These are phyloP conservation scores for Cataglyphis albicans DNA, from an alignment of 2,888 invertebrate genomes.

Conservation along the genomic window DNA sequence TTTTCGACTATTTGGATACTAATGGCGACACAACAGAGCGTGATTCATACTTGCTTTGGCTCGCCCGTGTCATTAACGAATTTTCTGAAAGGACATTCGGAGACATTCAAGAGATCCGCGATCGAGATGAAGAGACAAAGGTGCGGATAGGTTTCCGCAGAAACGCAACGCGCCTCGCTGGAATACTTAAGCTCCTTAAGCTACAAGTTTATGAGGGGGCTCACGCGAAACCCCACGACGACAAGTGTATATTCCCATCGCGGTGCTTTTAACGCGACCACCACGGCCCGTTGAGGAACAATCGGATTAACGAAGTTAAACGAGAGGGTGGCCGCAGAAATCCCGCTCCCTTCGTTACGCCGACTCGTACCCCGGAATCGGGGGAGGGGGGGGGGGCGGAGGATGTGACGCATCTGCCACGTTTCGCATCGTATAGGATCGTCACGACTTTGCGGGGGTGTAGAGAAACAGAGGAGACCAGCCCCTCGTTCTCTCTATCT, in stretches of 20 bases:
- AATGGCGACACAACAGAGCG: neutral
- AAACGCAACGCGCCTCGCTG: neutral
- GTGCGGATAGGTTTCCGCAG: neutral
- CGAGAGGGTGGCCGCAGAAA: constrained; percentile 65
- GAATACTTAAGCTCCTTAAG: constrained; percentile 34
- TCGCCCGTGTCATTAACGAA: neutral
- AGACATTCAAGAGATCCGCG: neutral
- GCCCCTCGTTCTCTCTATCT: constrained; percentile 33
- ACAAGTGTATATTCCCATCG: constrained; percentile 80
- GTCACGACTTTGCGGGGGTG: constrained; percentile 69
- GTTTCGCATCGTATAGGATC: constrained; percentile 76
- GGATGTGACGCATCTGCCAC: constrained; percentile 75
- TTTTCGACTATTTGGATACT: neutral
- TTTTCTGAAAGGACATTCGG: neutral
- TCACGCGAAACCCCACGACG: constrained; percentile 63
- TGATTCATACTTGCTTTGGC: neutral
- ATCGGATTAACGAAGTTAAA: constrained; percentile 83
- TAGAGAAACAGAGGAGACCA: constrained; percentile 59
- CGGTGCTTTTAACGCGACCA: constrained; percentile 72
- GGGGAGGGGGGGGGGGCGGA: neutral
- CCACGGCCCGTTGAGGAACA: constrained; percentile 73
- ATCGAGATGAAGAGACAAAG: neutral
- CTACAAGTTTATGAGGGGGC: neutral
- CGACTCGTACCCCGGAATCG: neutral
- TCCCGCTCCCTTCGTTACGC: neutral